Evolutionary conservation across 1,140 invertebrate species (phyloP).

Genomic region (Cyclina sinensis): DNA sequence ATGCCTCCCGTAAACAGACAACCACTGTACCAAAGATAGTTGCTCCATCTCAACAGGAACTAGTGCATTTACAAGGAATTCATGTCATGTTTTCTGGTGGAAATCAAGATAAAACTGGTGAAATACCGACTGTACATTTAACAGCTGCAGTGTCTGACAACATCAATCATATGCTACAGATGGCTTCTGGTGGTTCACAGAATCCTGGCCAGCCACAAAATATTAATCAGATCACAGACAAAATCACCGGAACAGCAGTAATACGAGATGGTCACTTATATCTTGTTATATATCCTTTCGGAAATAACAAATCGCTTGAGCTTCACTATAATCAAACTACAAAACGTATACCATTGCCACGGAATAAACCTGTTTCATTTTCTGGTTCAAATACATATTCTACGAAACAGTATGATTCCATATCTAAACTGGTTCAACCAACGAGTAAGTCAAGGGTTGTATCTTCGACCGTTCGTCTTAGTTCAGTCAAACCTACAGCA

Average conservation of each 20-base stretch:
- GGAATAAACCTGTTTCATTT: conserved; percentile 22
- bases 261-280: conserved; percentile 51
- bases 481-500: not conserved
- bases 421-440: not conserved
- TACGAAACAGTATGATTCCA: not conserved
- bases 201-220: not conserved
- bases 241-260: conserved; percentile 47
- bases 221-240: not conserved
- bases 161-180: not conserved
- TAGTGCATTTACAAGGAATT: conserved; percentile 35
- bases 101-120: not conserved
- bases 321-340: conserved; percentile 12
- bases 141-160: conserved; percentile 10
- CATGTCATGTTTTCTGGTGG: conserved; percentile 52
- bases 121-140: conserved; percentile 42
- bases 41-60: not conserved
- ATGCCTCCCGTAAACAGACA: not conserved
- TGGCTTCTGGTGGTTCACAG: not conserved
- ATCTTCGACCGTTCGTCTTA: not conserved
- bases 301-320: conserved; percentile 27
- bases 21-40: not conserved
- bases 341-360: not conserved
- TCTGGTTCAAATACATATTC: not conserved
- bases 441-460: not conserved
- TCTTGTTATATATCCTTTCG: conserved; percentile 45